A percentile compares a stretch with the other conserved stretches of the same genome.
These are phyloP conservation scores for Adoxophyes honmai DNA, from an alignment of 1,140 invertebrate species.

Conservation along the genomic window DNA sequence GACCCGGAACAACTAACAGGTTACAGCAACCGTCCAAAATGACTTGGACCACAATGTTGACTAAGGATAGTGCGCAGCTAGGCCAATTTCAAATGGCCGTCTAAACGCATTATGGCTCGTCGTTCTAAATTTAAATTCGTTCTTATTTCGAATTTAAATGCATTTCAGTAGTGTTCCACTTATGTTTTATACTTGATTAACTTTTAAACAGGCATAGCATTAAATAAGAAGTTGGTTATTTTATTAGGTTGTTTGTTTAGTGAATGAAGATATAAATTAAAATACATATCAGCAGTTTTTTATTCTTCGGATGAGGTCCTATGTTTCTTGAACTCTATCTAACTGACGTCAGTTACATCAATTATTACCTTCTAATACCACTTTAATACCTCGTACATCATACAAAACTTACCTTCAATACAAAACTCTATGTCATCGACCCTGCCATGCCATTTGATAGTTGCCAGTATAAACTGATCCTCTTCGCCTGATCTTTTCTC, in stretches of 20 bases:
- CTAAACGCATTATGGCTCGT: constrained; percentile 19
- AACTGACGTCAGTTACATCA: too few relatives aligned
- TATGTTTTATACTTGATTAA: too few relatives aligned
- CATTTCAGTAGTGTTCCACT: constrained; percentile 4
- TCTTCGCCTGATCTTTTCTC: neutral
- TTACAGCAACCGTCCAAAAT: constrained; percentile 24
- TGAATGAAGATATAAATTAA: too few relatives aligned
- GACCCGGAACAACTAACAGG: constrained; percentile 40
- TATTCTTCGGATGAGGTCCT: too few relatives aligned
- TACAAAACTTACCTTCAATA: too few relatives aligned
- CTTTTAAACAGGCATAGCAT: too few relatives aligned
- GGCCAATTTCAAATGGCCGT: constrained; percentile 13
- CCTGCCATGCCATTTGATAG: neutral
- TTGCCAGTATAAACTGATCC: neutral
- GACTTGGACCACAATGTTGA: constrained; percentile 11
- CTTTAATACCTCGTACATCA: too few relatives aligned
- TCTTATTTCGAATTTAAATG: constrained; percentile 26
- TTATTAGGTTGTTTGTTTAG: too few relatives aligned
- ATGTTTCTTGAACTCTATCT: too few relatives aligned
- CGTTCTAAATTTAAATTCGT: constrained; percentile 36
- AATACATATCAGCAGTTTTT: too few relatives aligned
- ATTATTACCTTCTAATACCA: too few relatives aligned
- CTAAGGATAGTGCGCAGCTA: neutral
- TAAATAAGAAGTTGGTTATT: too few relatives aligned
- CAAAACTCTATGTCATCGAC: neutral